Evolutionary conservation across 1,140 invertebrate genomes (phyloP).

Genomic region (Ectropis grisescens): DNA sequence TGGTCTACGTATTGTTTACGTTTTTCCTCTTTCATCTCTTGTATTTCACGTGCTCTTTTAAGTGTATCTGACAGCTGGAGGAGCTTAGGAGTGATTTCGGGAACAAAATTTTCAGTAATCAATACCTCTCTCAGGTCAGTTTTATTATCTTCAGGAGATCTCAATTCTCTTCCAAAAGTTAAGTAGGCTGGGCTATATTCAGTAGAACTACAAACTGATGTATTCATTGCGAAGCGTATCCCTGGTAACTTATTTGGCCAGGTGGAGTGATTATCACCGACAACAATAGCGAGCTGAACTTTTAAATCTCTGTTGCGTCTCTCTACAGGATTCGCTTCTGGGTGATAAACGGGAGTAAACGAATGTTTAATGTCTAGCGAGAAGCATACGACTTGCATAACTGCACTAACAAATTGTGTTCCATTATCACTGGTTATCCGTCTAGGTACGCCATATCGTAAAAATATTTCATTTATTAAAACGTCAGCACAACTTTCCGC

Average conservation of each 20-base stretch:
- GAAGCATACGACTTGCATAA: slow-evolving; percentile 30
- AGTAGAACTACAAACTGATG: slow-evolving; percentile 3
- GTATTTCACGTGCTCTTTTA: neutral
- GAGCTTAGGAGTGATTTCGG: neutral
- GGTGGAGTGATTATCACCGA: slow-evolving; percentile 29
- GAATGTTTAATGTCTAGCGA: slow-evolving; percentile 24
- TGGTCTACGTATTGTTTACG: neutral
- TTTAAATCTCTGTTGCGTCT: slow-evolving; percentile 55
- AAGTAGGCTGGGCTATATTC: slow-evolving; percentile 28
- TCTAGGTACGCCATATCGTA: slow-evolving; percentile 12
- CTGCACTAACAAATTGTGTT: slow-evolving; percentile 13
- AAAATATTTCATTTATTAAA: neutral
- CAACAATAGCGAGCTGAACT: slow-evolving; percentile 34
- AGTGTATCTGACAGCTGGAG: neutral
- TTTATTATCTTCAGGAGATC: neutral
- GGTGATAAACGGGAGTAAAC: slow-evolving; percentile 37
- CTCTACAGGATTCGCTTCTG: slow-evolving; percentile 50
- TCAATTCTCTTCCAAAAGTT: slow-evolving; percentile 36
- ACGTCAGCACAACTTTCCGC: neutral
- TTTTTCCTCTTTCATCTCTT: neutral
- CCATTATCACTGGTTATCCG: slow-evolving; percentile 26
- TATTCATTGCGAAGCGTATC: slow-evolving; percentile 16
- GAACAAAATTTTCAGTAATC: neutral
- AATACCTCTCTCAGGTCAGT: neutral
- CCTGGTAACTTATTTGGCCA: slow-evolving; percentile 17